These are phyloP conservation scores for Alloplasta piceator DNA, from an alignment of 2,888 invertebrate genomes.

Conservation along the genomic window DNA sequence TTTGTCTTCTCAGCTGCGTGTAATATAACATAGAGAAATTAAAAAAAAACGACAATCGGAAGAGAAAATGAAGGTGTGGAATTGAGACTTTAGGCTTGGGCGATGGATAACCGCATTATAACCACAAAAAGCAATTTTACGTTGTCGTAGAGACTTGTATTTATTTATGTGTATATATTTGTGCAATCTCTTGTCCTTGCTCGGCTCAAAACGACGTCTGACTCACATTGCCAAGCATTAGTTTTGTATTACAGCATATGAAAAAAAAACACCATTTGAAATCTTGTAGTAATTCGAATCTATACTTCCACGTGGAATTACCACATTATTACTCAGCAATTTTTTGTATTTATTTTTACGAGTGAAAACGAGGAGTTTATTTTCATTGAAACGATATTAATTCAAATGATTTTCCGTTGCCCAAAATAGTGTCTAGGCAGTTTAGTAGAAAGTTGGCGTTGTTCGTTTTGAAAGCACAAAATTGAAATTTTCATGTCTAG, in stretches of 20 bases:
- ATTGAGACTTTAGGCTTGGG: slow-evolving; percentile 27
- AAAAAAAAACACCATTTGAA: slow-evolving; percentile 19
- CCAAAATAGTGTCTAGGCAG: too few species aligned
- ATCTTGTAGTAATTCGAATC: slow-evolving; percentile 51
- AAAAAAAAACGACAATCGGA: not conserved
- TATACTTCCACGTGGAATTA: slow-evolving; percentile 38
- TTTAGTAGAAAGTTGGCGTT: too few species aligned
- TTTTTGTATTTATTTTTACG: not conserved
- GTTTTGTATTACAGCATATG: slow-evolving; percentile 27
- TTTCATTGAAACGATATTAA: not conserved
- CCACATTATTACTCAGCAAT: slow-evolving; percentile 19
- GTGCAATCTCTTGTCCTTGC: slow-evolving; percentile 9
- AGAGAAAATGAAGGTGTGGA: slow-evolving; percentile 1
- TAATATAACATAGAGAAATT: not conserved
- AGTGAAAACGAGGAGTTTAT: not conserved
- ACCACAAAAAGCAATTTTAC: slow-evolving; percentile 29
- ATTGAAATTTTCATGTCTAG: too few species aligned
- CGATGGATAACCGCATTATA: slow-evolving; percentile 41
- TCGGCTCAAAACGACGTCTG: slow-evolving; percentile 9
- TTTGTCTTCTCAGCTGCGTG: slow-evolving; percentile 6
- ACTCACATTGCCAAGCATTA: slow-evolving; percentile 12
- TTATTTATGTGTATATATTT: not conserved
- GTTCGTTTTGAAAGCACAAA: too few species aligned
- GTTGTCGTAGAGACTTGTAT: not conserved
- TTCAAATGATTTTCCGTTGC: too few species aligned